phyloP scores from a whole-genome alignment of 2,888 invertebrate species.

The Neocrepidodera transversa region DNA sequence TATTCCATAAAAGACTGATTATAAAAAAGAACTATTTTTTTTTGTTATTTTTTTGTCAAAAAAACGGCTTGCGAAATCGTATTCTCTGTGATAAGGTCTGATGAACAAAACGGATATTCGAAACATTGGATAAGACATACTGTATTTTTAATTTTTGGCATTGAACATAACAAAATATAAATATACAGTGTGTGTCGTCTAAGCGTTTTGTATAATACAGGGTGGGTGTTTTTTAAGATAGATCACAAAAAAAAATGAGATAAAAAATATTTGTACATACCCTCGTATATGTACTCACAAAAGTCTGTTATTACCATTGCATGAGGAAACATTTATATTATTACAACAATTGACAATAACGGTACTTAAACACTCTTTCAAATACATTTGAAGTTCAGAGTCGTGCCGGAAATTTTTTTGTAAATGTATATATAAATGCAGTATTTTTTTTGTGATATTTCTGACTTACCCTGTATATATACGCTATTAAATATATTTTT shows the following conservation, averaged over 20 bases:
- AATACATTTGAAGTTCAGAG: too few species aligned
- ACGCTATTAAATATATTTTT: neutral
- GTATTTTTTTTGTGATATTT: neutral
- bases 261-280: too few species aligned
- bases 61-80: conserved; percentile 21
- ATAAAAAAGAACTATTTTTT: conserved; percentile 4
- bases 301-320: too few species aligned
- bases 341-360: conserved; percentile 2
- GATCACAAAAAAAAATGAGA: too few species aligned
- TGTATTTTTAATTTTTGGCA: too few species aligned
- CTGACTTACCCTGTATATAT: conserved; percentile 1
- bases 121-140: too few species aligned
- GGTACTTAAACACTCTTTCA: neutral
- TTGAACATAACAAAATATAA: too few species aligned
- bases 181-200: conserved; percentile 6
- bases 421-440: neutral
- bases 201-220: too few species aligned
- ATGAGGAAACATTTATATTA: conserved; percentile 9
- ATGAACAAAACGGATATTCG: conserved; percentile 10
- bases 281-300: too few species aligned
- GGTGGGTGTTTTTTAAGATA: too few species aligned
- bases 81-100: conserved; percentile 17
- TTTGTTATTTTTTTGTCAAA: neutral
- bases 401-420: neutral
- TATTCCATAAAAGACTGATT: conserved; percentile 21